A percentile compares a stretch with the other conserved stretches of the same genome.
Evolutionary conservation across 37 sponge, comb jelly and placozoan genomes (phyloP).

Genomic region (Aphrocallistes beatrix): DNA sequence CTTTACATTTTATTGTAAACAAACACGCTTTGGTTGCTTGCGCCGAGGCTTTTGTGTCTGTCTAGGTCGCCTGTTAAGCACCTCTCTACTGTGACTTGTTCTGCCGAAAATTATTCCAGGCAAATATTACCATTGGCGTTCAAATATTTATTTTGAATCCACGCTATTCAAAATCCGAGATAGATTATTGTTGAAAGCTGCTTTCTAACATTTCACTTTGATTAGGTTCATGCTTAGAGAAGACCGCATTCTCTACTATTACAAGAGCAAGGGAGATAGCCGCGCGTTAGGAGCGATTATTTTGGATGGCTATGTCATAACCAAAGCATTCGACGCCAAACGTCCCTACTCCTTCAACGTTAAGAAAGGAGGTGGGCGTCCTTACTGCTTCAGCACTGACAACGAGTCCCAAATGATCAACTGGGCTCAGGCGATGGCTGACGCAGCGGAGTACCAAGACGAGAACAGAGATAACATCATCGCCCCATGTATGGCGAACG

Average conservation of each 20-base stretch:
- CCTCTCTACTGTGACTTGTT: no score
- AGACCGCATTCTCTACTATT: conserved; percentile 2
- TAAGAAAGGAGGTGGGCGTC: conserved; percentile 5
- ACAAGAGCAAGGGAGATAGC: conserved; percentile 10
- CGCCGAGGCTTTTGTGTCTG: no score
- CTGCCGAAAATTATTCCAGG: no score
- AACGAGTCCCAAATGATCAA: neutral
- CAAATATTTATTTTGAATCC: no score
- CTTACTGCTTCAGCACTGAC: conserved; percentile 9
- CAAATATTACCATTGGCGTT: no score
- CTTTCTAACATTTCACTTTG: no score
- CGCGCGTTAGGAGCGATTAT: neutral
- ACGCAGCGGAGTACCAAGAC: neutral
- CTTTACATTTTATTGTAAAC: no score
- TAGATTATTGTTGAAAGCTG: no score
- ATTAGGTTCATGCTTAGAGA: neutral
- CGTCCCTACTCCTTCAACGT: neutral
- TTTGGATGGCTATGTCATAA: neutral
- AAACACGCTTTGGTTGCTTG: no score
- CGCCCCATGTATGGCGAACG: neutral
- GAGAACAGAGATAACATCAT: neutral
- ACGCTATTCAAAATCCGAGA: no score
- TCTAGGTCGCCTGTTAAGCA: no score
- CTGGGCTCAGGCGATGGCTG: conserved; percentile 17
- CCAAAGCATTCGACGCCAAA: conserved; percentile 3